Evolutionary conservation across 2,797 vertebrate genomes (phyloP), one percentile per base, ranked within the genome.

Genomic region (Cynopterus sphinx): DNA sequence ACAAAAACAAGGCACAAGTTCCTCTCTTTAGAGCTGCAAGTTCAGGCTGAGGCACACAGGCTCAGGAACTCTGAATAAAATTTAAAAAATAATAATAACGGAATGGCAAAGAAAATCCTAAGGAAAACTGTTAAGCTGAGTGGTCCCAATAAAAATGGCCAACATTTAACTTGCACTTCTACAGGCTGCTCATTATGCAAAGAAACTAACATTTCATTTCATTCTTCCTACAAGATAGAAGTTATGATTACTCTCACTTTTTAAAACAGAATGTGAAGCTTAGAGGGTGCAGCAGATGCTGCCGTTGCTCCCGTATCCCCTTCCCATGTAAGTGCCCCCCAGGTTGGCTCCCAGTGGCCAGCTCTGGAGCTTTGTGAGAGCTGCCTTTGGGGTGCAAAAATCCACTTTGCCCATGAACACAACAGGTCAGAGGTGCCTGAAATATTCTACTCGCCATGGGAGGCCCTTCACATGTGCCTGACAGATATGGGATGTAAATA

Each of bases 31-130:
- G 90, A 87, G 43, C 28, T 0, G 0, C 28, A 21, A 1, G 4
- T 79, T 33, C 53, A 28, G 39, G 36, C 67, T 17, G 21, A 94
- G 81, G 59, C 39, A 46, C 90, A 51, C 86, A 95, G 67, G 65
- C 28, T 92, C 74, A 74, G 74, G 28, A 61, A 81, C 49, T 53
- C 70, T 68, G 16, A 89, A 87, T 57, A 28, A 91, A 74, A 86
- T 22, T 53, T 46, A 59, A 87, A 95, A 85, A 46, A 95, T 16
- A 49, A 49, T 1, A 49, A 43, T 5, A 57, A 93, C 36, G 7
- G 63, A 74, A 67, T 36, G 33, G 31, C 17, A 41, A 28, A 86
- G 41, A 79, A 49, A 84, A 90, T 39, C 74, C n/a, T 21, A 5
- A 11, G 19, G 12, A 36, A 57, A 46, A n/a, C 68, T n/a, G 21